These are phyloP conservation scores for Hanleya hanleyi DNA, from an alignment of 2,888 invertebrate genomes.

Conservation along the genomic window DNA sequence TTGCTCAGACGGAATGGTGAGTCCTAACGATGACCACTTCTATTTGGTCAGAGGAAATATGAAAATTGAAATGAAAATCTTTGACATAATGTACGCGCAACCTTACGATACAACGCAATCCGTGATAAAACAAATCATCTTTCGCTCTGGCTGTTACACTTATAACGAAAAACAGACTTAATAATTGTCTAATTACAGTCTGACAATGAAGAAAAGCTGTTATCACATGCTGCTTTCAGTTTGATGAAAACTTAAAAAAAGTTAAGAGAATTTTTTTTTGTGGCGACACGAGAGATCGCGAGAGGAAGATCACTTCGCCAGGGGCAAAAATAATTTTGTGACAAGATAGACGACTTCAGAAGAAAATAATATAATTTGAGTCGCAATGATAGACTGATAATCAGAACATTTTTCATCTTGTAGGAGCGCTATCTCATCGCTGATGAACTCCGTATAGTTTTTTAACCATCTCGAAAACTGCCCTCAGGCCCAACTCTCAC, in stretches of 20 bases:
- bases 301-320: background rate
- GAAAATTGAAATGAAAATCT: no score
- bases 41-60: background rate
- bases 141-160: no score
- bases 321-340: slow-evolving; percentile 5
- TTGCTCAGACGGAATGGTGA: background rate
- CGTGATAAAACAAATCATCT: no score
- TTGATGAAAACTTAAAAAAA: background rate
- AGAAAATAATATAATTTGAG: slow-evolving; percentile 12
- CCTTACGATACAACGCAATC: no score
- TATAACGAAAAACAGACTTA: no score
- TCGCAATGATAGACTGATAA: slow-evolving; percentile 1
- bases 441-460: background rate
- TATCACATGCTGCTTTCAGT: background rate
- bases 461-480: background rate
- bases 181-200: no score
- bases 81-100: no score
- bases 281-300: background rate
- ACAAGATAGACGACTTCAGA: slow-evolving; percentile 7
- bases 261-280: background rate
- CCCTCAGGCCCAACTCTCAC: background rate
- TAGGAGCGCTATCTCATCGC: background rate
- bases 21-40: background rate
- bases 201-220: background rate
- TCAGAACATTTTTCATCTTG: slow-evolving; percentile 7